Evolutionary conservation across 2,113 vertebrate species (phyloP).

Genomic region (Maccullochella peelii): DNA sequence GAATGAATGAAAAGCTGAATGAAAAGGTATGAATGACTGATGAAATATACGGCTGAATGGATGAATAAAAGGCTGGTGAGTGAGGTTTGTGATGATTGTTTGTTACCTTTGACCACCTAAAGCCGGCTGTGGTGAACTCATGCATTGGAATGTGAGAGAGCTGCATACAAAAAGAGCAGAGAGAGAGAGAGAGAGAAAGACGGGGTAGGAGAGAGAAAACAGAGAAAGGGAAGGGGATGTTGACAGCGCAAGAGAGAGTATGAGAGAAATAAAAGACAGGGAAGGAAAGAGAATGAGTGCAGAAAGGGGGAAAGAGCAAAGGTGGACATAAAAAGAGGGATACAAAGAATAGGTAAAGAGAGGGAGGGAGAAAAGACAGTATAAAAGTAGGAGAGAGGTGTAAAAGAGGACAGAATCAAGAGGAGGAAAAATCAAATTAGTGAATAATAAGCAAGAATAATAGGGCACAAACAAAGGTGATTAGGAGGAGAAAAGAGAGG

Average conservation of each 20-base stretch:
- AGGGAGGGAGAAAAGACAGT: not conserved
- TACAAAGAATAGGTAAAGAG: not conserved
- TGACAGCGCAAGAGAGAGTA: not conserved
- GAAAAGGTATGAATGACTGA: not conserved
- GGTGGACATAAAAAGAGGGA: not conserved
- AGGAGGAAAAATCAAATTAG: not conserved
- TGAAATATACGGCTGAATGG: not conserved
- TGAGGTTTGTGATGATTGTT: constrained; percentile 40
- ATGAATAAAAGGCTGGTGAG: constrained; percentile 8
- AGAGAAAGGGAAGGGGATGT: not conserved
- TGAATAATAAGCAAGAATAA: not conserved
- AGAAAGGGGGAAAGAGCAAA: not conserved
- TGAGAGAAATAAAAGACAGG: not conserved
- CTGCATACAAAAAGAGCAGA: constrained; percentile 69
- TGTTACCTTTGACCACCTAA: constrained; percentile 83
- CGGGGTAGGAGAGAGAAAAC: constrained; percentile 13
- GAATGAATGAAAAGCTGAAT: not conserved
- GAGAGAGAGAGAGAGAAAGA: constrained; percentile 30
- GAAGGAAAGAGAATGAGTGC: not conserved
- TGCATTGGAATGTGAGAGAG: constrained; percentile 76
- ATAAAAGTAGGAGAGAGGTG: not conserved
- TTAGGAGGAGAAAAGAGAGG: constrained; percentile 1
- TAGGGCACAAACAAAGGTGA: not conserved
- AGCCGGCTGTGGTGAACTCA: constrained; percentile 76
- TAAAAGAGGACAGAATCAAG: not conserved